Evolutionary conservation across 2,888 invertebrate species (phyloP).

Genomic region (Trissolcus japonicus): DNA sequence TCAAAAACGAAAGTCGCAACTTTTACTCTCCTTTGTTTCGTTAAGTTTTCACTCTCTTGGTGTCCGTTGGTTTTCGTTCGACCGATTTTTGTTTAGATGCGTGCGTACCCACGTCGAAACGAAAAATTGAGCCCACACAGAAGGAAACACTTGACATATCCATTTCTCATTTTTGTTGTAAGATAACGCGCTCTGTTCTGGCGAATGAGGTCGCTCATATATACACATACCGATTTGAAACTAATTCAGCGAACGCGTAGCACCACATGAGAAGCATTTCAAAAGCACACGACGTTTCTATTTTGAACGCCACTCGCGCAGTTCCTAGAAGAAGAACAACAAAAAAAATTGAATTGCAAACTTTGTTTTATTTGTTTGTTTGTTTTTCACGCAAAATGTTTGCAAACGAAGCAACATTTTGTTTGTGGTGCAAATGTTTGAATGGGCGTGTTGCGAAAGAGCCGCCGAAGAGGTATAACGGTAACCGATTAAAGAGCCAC

Average conservation of each 20-base stretch:
- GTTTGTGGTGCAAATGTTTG: neutral
- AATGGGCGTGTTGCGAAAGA: conserved; percentile 22
- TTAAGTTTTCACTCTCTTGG: too few species aligned
- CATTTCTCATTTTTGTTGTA: conserved; percentile 35
- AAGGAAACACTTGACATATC: conserved; percentile 33
- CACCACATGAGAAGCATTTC: conserved; percentile 3
- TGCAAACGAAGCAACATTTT: neutral
- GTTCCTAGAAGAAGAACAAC: neutral
- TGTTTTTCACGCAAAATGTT: conserved; percentile 12
- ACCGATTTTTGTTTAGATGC: too few species aligned
- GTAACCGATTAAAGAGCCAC: conserved; percentile 28
- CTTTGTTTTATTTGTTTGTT: neutral
- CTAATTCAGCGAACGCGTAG: conserved; percentile 14
- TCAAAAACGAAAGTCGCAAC: too few species aligned
- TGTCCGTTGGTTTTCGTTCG: too few species aligned
- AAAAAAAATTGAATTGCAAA: conserved; percentile 2
- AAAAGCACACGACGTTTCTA: neutral
- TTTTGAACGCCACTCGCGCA: neutral
- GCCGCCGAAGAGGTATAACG: conserved; percentile 29
- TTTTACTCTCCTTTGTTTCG: too few species aligned
- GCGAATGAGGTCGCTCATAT: conserved; percentile 29
- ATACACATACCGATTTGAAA: conserved; percentile 23
- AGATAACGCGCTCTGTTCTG: conserved; percentile 32
- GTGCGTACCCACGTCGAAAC: conserved; percentile 1
- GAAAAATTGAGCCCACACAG: conserved; percentile 39